Conservation (phyloP, 2,888 invertebrate species). For the Drosophila ezoana region DNA sequence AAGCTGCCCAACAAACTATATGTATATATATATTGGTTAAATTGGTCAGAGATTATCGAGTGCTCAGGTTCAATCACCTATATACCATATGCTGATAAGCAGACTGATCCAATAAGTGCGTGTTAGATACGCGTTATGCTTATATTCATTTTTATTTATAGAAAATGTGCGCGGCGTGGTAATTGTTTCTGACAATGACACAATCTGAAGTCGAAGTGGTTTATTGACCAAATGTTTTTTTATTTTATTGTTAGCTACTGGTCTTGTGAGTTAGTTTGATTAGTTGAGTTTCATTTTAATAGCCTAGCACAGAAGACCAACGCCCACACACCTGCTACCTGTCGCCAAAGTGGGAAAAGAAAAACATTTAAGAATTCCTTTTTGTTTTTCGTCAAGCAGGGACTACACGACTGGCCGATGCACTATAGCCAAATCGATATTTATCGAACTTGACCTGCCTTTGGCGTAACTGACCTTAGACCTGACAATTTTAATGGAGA, state of each 20-base stretch:
- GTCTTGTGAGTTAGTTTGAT: conserved; percentile 17
- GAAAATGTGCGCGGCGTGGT: conserved; percentile 5
- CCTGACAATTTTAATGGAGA: no score
- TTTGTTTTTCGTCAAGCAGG: background rate
- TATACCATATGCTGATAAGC: conserved; percentile 28
- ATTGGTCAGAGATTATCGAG: conserved; percentile 15
- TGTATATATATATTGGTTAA: background rate
- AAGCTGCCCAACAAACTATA: conserved; percentile 6
- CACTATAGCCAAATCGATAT: background rate
- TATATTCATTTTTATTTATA: conserved; percentile 28
- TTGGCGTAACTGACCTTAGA: background rate
- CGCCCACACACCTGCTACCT: conserved; percentile 3
- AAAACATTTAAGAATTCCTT: background rate
- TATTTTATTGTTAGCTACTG: conserved; percentile 24
- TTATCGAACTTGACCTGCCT: background rate
- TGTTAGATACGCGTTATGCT: conserved; percentile 23
- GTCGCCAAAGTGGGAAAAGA: background rate
- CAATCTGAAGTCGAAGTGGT: conserved; percentile 30
- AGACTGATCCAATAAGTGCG: conserved; percentile 18
- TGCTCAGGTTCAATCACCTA: conserved; percentile 40
- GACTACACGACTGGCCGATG: background rate
- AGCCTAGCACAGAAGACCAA: conserved; percentile 4
- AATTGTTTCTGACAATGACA: conserved; percentile 17
- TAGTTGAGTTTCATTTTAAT: conserved; percentile 18
- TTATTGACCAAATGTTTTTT: conserved; percentile 56